Conservation (phyloP, 2,888 invertebrate species). For the Zygogramma bicolorata region DNA sequence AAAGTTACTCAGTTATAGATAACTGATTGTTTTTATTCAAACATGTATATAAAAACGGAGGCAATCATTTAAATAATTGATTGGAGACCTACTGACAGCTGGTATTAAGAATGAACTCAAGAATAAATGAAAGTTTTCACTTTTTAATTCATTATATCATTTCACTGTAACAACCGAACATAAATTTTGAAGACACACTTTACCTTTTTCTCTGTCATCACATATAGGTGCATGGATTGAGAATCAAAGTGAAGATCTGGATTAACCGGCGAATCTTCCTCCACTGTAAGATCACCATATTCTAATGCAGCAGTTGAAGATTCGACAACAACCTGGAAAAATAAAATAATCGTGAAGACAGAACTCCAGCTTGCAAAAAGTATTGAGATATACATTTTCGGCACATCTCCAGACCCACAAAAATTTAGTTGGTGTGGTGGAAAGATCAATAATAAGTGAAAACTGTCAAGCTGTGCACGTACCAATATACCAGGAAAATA, state of each 20-base stretch:
- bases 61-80: background rate
- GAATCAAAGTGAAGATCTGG: constrained; percentile 93
- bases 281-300: constrained; percentile 90
- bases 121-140: background rate
- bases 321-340: constrained; percentile 85
- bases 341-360: background rate
- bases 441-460: too few relatives aligned
- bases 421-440: background rate
- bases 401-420: background rate
- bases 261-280: constrained; percentile 85
- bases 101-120: background rate
- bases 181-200: constrained; percentile 47
- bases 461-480: too few relatives aligned
- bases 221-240: constrained; percentile 91
- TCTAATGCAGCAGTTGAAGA: constrained; percentile 86
- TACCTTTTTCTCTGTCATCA: constrained; percentile 92
- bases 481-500: too few relatives aligned
- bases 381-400: background rate
- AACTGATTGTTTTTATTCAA: background rate
- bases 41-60: background rate
- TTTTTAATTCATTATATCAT: background rate
- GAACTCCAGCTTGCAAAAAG: background rate
- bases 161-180: background rate
- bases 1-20: background rate
- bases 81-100: background rate